phyloP scores from a whole-genome alignment of 2,797 vertebrate species.

The Cuniculus paca region DNA sequence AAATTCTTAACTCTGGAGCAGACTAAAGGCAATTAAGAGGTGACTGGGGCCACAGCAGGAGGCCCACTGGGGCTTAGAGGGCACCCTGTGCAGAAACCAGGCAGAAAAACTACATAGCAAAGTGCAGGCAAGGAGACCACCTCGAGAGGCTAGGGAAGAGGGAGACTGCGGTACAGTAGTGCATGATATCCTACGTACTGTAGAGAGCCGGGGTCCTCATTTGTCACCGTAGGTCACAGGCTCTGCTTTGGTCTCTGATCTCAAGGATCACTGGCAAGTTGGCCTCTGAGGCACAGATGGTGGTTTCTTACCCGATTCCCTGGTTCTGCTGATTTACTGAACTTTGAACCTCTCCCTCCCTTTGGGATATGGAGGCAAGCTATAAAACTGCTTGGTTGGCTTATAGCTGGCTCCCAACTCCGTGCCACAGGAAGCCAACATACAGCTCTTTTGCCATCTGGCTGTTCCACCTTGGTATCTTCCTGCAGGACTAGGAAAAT shows the following conservation, averaged over 20 bases:
- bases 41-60: not conserved
- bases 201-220: not conserved
- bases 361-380: not conserved
- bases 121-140: not conserved
- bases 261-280: not conserved
- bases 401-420: not conserved
- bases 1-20: not conserved
- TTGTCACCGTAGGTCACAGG: not conserved
- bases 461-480: not conserved
- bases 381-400: not conserved
- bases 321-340: not conserved
- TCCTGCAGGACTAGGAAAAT: not conserved
- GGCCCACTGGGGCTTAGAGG: not conserved
- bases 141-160: not conserved
- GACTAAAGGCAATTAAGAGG: not conserved
- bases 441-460: not conserved
- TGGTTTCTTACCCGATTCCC: not conserved
- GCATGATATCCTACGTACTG: rapidly evolving
- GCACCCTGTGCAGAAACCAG: not conserved
- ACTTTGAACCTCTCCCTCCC: not conserved
- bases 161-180: not conserved
- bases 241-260: too few species aligned
- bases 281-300: not conserved
- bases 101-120: not conserved
- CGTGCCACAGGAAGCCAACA: not conserved